Evolutionary conservation across 2,113 vertebrate species (phyloP).

Genomic region (Chinchilla lanigera): DNA sequence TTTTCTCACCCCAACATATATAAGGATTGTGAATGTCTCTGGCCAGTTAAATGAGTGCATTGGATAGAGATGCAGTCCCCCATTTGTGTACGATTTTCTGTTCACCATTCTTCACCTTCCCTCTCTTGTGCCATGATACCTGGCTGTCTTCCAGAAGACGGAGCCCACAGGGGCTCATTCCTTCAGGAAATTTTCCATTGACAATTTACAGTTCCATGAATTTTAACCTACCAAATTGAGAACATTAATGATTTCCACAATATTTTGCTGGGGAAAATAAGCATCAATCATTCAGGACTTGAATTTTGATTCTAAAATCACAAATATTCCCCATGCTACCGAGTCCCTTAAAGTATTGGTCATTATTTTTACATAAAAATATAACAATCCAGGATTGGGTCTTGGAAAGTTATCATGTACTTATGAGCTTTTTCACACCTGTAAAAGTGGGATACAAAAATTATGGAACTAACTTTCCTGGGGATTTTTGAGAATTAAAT

Average conservation of each 20-base stretch:
- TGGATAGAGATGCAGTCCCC: background rate
- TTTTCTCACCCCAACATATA: background rate
- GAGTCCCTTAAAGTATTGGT: background rate
- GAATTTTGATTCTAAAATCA: constrained; percentile 34
- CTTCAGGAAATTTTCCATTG: background rate
- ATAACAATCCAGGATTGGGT: background rate
- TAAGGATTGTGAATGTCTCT: background rate
- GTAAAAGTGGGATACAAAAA: background rate
- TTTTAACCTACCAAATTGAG: background rate
- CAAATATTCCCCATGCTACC: background rate
- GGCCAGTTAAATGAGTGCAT: background rate
- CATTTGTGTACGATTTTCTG: background rate
- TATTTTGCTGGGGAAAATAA: background rate
- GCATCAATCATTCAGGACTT: background rate
- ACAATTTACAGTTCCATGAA: background rate
- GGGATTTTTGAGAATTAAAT: background rate
- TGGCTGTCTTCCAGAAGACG: background rate
- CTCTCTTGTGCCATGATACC: background rate
- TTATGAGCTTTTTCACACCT: background rate
- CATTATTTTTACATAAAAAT: background rate
- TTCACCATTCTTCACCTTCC: background rate
- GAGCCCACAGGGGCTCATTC: background rate
- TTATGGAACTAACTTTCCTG: background rate
- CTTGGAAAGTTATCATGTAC: background rate
- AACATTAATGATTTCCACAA: background rate